Base-by-base conservation (phyloP, 2,888 invertebrate species). In the Antitype chi region DNA sequence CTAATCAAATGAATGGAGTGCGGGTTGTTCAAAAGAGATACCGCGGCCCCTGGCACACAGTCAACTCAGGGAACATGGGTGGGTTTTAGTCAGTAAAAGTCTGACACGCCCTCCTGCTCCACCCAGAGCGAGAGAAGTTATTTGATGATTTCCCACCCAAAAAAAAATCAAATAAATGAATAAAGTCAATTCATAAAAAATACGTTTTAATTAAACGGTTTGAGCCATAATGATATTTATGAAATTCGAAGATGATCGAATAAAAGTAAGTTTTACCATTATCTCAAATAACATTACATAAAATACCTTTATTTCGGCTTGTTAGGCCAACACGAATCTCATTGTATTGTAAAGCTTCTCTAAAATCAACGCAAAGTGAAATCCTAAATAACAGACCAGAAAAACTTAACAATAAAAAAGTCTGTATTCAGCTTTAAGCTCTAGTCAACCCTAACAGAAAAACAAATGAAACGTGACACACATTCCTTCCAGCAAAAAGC, bases 401-500 rank as follows among this genome's bases (percentile, higher is more conserved):
- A 25, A 55, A 71, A 28, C 17, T 4, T 23, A 52, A 57, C 15
- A 57, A 68, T 32, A 75, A 75, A 59, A 32, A 11, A 32, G 8
- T 57, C 13, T 17, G 0, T 66, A 43, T n/a, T 3, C 17, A 47
- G 11, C 43, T n/a, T 67, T 53, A 49, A 43, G 23, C 28, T 25
- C 7, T n/a, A 67, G 70, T 8, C 80, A 82, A 78, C 83, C 83
- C 60, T 83, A 59, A 64, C 53, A 20, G 78, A 82, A 82, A 84
- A 86, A 84, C 80, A 84, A 82, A 82, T 79, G 86, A 70, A 62
- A 38, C 71, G 74, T 60, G 78, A 72, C 78, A 71, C 70, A 76
- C 82, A 77, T 77, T 78, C 47, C 78, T 82, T 79, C 79, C 60
- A 84, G 87, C 76, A 81, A 85, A 86, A 86, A 86, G 81, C 85